Conservation (phyloP, 1,140 invertebrate species). For the Fopius arisanus region DNA sequence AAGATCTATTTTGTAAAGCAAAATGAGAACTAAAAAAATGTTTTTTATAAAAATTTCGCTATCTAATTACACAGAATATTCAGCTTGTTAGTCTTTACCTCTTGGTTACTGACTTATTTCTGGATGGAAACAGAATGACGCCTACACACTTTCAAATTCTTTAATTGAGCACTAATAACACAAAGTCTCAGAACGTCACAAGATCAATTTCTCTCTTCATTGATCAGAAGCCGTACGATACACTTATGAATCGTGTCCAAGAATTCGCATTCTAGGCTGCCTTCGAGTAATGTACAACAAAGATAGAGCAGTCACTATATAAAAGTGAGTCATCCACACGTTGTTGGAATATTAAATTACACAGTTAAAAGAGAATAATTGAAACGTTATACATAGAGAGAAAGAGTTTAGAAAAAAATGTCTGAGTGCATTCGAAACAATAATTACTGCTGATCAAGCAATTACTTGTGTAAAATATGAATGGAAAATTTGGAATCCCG, state of each 20-base stretch:
- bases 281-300: neutral
- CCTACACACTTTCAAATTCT: neutral
- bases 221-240: neutral
- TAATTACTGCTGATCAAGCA: too few species aligned
- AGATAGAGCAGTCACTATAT: neutral
- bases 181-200: neutral
- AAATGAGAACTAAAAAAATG: neutral
- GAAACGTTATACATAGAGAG: too few species aligned
- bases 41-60: too few species aligned
- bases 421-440: too few species aligned
- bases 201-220: neutral
- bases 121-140: neutral
- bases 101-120: too few species aligned
- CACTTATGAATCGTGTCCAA: neutral
- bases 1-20: neutral
- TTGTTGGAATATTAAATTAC: neutral
- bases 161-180: neutral
- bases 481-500: too few species aligned
- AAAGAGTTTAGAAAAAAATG: too few species aligned
- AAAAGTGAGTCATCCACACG: neutral
- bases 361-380: too few species aligned
- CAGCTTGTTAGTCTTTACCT: too few species aligned
- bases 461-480: too few species aligned
- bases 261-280: neutral
- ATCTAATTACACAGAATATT: too few species aligned